Conservation (phyloP, 2,113 vertebrate genomes). For the Origma solitaria region DNA sequence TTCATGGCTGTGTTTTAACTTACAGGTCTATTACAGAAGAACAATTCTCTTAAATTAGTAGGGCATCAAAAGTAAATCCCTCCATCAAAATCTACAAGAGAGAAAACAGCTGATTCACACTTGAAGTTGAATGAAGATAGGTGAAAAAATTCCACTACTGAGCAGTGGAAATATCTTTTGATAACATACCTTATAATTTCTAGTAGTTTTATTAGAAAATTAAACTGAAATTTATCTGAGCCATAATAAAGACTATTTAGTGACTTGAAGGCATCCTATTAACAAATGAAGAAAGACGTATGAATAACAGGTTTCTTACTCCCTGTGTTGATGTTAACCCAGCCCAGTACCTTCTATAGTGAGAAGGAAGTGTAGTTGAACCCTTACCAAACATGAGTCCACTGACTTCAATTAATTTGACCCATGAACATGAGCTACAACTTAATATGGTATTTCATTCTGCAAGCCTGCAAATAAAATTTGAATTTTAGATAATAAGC, state of each 20-base stretch:
- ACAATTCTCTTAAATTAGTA: not conserved
- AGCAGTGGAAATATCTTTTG: not conserved
- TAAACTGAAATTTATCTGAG: not conserved
- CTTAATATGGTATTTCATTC: not conserved
- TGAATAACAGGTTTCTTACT: not conserved
- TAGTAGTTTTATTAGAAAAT: not conserved
- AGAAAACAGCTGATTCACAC: not conserved
- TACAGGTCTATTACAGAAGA: not conserved
- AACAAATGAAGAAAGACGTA: not conserved
- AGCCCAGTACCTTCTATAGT: not conserved
- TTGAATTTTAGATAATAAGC: not conserved
- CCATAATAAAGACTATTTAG: not conserved
- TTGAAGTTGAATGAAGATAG: not conserved
- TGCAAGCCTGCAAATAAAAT: not conserved
- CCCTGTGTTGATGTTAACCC: not conserved
- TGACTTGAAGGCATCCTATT: not conserved
- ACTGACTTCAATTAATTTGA: not conserved
- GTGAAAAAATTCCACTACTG: not conserved
- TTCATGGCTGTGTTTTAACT: not conserved
- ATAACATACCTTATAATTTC: not conserved
- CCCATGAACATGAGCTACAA: not conserved
- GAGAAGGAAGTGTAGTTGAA: not conserved
- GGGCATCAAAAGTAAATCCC: not conserved
- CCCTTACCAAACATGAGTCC: not conserved
- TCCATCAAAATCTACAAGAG: not conserved